Evolutionary conservation across 2,113 vertebrate genomes (phyloP), one percentile per base, ranked within the genome.

Genomic region (Rhipidura dahli): DNA sequence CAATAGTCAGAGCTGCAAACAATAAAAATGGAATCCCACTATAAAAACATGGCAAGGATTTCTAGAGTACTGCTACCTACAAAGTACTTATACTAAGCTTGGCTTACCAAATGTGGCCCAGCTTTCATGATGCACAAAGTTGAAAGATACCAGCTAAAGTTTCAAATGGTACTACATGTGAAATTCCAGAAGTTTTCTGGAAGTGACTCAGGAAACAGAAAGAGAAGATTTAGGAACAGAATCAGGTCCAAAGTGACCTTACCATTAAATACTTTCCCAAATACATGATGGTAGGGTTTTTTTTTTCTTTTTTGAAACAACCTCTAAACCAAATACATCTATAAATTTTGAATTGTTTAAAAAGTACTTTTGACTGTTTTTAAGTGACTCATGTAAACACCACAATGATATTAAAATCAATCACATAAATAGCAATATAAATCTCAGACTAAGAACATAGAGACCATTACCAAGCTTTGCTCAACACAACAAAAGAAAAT

Each of bases 281-380:
- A 73, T 3, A 3, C 0, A 10, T 20, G 10, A 2, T 24, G 1
- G 2, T 7, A 64, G 18, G 27, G n/a, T n/a, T 39, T 39, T 39
- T 9, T 10, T 40, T 61, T 50, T 49, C 72, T 42, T 14, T 44
- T 14, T 47, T 54, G 22, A 56, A 91, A 54, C 4, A 56, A 60
- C 1, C 9, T 37, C 40, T 60, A 72, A 68, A 68, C 3, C 14
- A 63, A 50, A 63, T 35, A 66, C 1, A 60, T 35, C n/a, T 79
- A 44, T 16, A 45, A 82, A 75, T 31, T 60, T 61, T 49, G 9
- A 90, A 69, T 28, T 80, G 23, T n/a, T 87, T 68, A 31, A 63
- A 49, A 87, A 76, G 35, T 51, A 82, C 15, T 78, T 87, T 20
- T 45, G 3, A 56, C 23, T 68, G 7, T 1, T 66, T 82, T 84